phyloP scores from a whole-genome alignment of 2,888 invertebrate species.

The Meghimatium bilineatum region DNA sequence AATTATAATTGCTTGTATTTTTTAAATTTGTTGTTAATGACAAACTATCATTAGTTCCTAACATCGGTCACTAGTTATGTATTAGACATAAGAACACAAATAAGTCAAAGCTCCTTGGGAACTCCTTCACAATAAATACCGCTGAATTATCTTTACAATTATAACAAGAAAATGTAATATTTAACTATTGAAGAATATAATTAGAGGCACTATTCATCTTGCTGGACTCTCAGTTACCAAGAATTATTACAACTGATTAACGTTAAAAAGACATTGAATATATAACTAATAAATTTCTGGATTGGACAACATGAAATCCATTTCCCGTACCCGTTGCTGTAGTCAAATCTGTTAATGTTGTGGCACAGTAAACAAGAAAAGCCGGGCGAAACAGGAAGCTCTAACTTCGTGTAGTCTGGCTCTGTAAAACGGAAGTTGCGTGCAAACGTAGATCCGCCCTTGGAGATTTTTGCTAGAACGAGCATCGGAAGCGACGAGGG shows the following conservation, averaged over 20 bases:
- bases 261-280: constrained; percentile 32
- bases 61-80: too few species aligned
- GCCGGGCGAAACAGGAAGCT: constrained; percentile 45
- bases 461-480: constrained; percentile 47
- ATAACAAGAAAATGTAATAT: neutral
- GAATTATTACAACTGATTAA: constrained; percentile 45
- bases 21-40: too few species aligned
- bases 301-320: constrained; percentile 37
- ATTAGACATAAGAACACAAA: neutral
- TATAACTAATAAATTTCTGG: constrained; percentile 35
- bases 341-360: constrained; percentile 36
- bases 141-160: neutral
- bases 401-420: constrained; percentile 38
- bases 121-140: neutral
- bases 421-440: constrained; percentile 53
- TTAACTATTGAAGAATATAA: constrained; percentile 12
- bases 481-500: constrained; percentile 49
- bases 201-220: constrained; percentile 31
- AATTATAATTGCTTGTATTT: too few species aligned
- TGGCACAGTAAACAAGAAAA: constrained; percentile 40
- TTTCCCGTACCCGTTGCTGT: constrained; percentile 36
- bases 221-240: constrained; percentile 25
- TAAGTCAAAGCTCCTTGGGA: neutral
- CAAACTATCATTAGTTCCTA: too few species aligned
- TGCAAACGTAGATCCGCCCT: constrained; percentile 54